Conservation (phyloP, 2,113 vertebrate species). For the Nothocercus julius region DNA sequence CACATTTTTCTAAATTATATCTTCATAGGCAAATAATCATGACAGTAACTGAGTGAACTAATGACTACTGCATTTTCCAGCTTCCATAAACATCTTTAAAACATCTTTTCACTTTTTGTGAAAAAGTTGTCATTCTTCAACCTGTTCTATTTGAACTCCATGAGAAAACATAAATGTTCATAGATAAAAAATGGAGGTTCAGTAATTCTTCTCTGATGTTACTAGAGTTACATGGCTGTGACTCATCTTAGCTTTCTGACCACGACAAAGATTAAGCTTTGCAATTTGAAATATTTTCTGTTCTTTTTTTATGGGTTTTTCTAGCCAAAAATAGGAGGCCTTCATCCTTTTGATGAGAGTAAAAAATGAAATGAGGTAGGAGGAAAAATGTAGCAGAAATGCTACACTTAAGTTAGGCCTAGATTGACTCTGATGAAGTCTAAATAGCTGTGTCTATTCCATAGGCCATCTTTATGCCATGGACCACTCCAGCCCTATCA, state of each 20-base stretch:
- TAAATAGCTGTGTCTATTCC: neutral
- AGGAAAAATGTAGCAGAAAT: neutral
- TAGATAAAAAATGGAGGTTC: neutral
- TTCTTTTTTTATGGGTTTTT: neutral
- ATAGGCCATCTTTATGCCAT: neutral
- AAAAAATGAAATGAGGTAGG: neutral
- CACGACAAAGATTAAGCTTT: neutral
- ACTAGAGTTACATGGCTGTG: neutral
- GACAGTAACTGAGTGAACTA: neutral
- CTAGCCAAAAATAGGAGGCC: neutral
- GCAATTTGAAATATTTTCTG: neutral
- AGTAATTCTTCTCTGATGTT: neutral
- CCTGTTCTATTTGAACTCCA: neutral
- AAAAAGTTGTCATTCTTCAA: neutral
- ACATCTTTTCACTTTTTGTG: accelerated
- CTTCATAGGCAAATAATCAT: neutral
- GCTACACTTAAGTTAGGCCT: neutral
- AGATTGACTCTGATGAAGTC: neutral
- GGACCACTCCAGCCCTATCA: neutral
- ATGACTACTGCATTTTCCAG: neutral
- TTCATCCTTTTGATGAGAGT: neutral
- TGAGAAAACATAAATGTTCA: neutral
- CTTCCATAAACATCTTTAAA: neutral
- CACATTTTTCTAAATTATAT: neutral
- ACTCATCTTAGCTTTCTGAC: neutral